Evolutionary conservation across 2,888 invertebrate species (phyloP), one percentile per base, ranked within the genome.

Genomic region (Acanthosepion lycidas): DNA sequence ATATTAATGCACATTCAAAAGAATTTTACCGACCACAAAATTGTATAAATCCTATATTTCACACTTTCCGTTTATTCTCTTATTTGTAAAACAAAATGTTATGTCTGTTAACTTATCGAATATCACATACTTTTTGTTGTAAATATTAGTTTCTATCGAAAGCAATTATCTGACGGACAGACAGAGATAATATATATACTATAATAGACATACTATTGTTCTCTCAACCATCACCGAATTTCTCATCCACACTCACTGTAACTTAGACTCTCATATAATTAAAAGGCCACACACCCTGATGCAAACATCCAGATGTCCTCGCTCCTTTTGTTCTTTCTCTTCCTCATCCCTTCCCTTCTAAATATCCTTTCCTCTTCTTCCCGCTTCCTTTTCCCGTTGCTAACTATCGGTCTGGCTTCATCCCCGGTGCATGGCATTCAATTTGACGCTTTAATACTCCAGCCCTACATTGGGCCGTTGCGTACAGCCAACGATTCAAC

Each of bases 381-480:
- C n/a, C n/a, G 23, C n/a, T 78, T 78, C 78, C n/a, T 78, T 15
- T 78, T 12, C 78, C 78, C n/a, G 78, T 78, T 78, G 4, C n/a
- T 78, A 78, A 78, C 78, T n/a, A n/a, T 78, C 78, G n/a, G 78
- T 78, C 78, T 78, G 78, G n/a, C 78, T 78, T 12, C 78, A 78
- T 78, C n/a, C 78, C 78, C 78, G 78, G 78, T 78, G 33, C n/a
- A 78, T 78, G 78, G n/a, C n/a, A 78, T 78, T 78, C n/a, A 78
- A 78, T 78, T 78, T 78, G 78, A 78, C n/a, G 78, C 78, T 78
- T 78, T n/a, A 33, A 78, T 78, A n/a, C 78, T 33, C n/a, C 78
- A 33, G 18, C n/a, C 9, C 78, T 78, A n/a, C 78, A n/a, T n/a
- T 33, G 78, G n/a, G n/a, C 78, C 78, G 78, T 78, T 78, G 33